Evolutionary conservation across 2,888 invertebrate species (phyloP).

Genomic region (Zonitis immaculata): DNA sequence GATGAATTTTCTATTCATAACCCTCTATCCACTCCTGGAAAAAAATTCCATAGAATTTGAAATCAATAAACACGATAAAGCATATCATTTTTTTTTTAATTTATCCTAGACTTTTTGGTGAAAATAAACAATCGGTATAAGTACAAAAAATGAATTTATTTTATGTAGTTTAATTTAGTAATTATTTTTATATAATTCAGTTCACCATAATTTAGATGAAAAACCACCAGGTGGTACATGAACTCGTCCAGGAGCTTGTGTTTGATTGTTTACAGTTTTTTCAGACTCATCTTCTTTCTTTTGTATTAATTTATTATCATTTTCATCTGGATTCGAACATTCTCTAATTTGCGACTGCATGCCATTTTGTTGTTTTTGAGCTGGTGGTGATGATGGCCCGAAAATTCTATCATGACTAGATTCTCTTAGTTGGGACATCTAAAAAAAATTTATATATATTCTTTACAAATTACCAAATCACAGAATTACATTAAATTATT

Average conservation of each 20-base stretch:
- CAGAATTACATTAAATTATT: no score
- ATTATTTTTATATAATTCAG: background rate
- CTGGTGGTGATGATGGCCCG: background rate
- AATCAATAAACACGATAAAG: conserved; percentile 44
- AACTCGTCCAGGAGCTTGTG: conserved; percentile 20
- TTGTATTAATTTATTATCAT: background rate
- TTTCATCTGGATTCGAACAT: background rate
- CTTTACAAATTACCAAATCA: background rate
- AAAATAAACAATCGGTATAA: background rate
- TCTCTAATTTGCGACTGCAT: background rate
- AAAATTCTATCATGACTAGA: background rate
- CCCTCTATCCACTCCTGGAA: background rate
- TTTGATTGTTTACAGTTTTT: background rate
- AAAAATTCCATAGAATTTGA: conserved; percentile 43
- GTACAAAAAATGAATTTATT: conserved; percentile 17
- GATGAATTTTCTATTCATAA: background rate
- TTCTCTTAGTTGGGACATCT: background rate
- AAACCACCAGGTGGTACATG: conserved; percentile 41
- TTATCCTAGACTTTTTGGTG: no score
- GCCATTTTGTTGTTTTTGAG: background rate
- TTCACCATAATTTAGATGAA: conserved; percentile 39
- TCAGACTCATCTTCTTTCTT: background rate
- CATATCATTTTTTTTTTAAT: no score
- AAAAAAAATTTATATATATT: background rate
- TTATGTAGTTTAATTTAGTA: conserved; percentile 6